Base-by-base conservation (phyloP, 2,888 invertebrate genomes). In the Sacculina carcini region DNA sequence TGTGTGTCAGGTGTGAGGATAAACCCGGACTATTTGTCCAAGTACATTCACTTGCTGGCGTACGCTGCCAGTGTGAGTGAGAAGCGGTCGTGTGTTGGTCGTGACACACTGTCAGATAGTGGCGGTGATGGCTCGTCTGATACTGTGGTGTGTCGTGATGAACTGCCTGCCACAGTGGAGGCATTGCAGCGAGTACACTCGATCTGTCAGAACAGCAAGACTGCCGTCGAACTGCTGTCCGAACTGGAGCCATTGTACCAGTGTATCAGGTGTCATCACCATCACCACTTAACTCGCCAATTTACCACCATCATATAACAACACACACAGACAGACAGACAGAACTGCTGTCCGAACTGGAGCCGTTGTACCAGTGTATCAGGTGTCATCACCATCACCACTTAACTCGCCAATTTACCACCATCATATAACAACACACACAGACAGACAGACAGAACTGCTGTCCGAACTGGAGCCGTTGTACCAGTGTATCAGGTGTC, bases 51-150 rank as follows among this genome's bases (percentile, higher is more conserved):
- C 65, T 69, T 98, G 52, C 67, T 96, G 60, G 90, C 92, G 2
- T 96, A 94, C 67, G 84, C 92, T 1, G 81, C 90, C 0, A 86
- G 89, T 64, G 90, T 96, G 0, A 81, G 79, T 58, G 96, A 96
- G 64, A 75, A 52, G 6, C 56, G 56, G 16, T 55, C 54, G 52
- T 54, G 54, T 54, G 66, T 66, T 58, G 59, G 60, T 52, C 68
- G 68, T 32, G 71, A 72, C 52, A 69, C 24, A 1, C 42, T 42
- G 16, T n/a, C n/a, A n/a, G n/a, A n/a, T n/a, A 21, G 38, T 31
- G 5, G 52, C 23, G 21, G 34, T 52, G 46, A 24, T 38, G 16
- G 52, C 16, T 19, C 23, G 36, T 26, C 14, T 56, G 54, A 36
- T 52, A 52, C 42, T 44, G 48, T 57, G 26, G 68, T 79, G 9